phyloP scores from a whole-genome alignment of 2,797 vertebrate species.

The Triplophysa bombifrons region DNA sequence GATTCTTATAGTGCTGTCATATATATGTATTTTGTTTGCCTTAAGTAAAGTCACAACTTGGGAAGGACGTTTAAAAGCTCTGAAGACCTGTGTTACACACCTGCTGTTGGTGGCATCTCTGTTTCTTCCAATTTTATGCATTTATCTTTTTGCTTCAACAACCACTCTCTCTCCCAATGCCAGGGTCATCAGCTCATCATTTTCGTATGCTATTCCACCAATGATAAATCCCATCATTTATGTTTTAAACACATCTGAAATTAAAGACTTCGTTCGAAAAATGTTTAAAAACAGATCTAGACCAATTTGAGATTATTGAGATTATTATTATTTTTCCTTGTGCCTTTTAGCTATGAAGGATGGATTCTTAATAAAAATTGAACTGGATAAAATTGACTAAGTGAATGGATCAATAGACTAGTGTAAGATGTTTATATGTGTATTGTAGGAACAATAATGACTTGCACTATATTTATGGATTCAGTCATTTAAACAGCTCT shows the following conservation, averaged over 20 bases:
- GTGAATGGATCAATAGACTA: too few relatives aligned
- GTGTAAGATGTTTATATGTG: too few relatives aligned
- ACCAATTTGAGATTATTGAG: too few relatives aligned
- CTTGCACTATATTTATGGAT: too few relatives aligned
- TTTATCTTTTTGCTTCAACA: constrained; percentile 22
- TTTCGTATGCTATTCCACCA: constrained; percentile 46
- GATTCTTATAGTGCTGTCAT: background rate
- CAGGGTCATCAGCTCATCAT: constrained; percentile 51
- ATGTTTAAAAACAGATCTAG: constrained; percentile 14
- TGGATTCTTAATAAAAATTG: too few relatives aligned
- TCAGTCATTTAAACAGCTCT: too few relatives aligned
- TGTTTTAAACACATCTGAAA: constrained; percentile 45
- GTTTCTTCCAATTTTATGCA: constrained; percentile 42
- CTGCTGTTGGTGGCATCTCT: constrained; percentile 50
- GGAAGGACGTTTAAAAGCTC: constrained; percentile 50
- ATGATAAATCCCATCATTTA: constrained; percentile 61
- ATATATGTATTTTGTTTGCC: constrained; percentile 43
- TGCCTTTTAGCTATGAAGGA: too few relatives aligned
- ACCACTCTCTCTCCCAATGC: constrained; percentile 32
- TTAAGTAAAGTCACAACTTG: constrained; percentile 55
- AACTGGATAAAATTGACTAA: too few relatives aligned
- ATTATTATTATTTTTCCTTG: too few relatives aligned
- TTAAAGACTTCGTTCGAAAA: constrained; percentile 21
- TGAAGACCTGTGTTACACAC: constrained; percentile 59
- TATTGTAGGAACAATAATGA: too few relatives aligned